Base-by-base conservation (phyloP, 2,797 vertebrate genomes). In the Lophura swinhoii region DNA sequence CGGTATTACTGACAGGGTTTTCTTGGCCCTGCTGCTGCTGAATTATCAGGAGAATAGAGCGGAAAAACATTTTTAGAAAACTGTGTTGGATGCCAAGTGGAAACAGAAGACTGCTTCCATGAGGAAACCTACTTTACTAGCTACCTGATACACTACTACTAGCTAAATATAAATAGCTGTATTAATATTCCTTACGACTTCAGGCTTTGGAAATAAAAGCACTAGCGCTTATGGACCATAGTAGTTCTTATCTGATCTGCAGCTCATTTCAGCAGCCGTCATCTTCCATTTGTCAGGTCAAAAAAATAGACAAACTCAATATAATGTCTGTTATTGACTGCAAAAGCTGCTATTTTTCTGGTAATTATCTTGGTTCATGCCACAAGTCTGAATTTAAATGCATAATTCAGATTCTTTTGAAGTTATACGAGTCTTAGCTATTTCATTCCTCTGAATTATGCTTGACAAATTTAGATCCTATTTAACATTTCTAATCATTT, bases 221-320 rank as follows among this genome's bases (percentile, higher is more conserved):
- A 91, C 92, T 91, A 82, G 58, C 44, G 96, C 73, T 94, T 85
- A 48, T 2, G 37, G 87, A 83, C 88, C 17, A 0, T 31, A 80
- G 73, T 80, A 69, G 24, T 93, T 95, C 91, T 94, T 63, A 83
- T 62, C 82, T 83, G 91, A 93, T 95, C 92, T 31, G 67, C 79
- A 95, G 88, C 75, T 96, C 91, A 87, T 96, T 97, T 93, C 89
- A 48, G 49, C 77, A 93, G 71, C 91, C 91, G 96, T 88, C 96
- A 92, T 87, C 91, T 96, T 94, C 90, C 93, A 84, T 96, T 95
- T 96, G 94, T 94, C 96, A 96, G 81, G 92, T 96, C 79, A 92
- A 95, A 82, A 94, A 93, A 94, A 96, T 41, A 95, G 93, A 97
- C 96, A 94, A 96, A 97, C 92, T 93, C 96, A 91, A 91, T 84